A percentile compares a stretch with the other conserved stretches of the same genome.
These are phyloP conservation scores for Manis javanica DNA, from an alignment of 2,797 vertebrate species.

Conservation along the genomic window DNA sequence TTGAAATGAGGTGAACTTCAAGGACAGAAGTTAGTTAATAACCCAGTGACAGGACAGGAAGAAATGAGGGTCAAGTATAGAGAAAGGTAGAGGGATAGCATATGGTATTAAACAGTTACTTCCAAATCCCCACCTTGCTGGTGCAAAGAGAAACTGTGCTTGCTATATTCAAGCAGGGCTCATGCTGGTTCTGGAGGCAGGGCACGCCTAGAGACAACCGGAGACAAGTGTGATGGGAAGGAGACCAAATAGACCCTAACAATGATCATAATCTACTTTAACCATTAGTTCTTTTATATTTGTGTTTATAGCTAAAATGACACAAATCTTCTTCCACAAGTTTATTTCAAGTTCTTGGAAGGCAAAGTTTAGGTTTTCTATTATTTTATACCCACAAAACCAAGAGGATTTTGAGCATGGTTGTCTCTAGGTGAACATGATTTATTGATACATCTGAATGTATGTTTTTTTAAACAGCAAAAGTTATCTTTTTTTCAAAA, in stretches of 20 bases:
- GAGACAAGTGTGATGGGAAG: background rate
- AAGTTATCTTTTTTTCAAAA: constrained; percentile 17
- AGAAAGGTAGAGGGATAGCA: background rate
- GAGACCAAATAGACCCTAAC: background rate
- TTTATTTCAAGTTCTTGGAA: constrained; percentile 34
- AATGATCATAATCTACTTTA: background rate
- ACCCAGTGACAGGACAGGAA: background rate
- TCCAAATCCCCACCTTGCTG: background rate
- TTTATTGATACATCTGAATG: constrained; percentile 17
- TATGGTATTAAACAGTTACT: background rate
- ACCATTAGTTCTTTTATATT: background rate
- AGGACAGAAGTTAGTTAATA: constrained; percentile 22
- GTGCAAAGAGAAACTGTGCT: background rate
- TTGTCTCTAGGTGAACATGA: background rate
- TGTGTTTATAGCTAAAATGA: background rate
- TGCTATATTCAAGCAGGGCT: background rate
- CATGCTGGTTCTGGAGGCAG: background rate
- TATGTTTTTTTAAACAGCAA: constrained; percentile 45
- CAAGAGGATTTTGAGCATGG: background rate
- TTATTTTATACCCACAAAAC: background rate
- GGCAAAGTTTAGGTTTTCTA: background rate
- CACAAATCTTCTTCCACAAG: background rate
- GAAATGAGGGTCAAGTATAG: background rate
- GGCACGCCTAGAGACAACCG: background rate
- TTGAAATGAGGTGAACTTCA: background rate